These are phyloP conservation scores for Calameuta filiformis DNA, from an alignment of 2,888 invertebrate species.

Conservation along the genomic window DNA sequence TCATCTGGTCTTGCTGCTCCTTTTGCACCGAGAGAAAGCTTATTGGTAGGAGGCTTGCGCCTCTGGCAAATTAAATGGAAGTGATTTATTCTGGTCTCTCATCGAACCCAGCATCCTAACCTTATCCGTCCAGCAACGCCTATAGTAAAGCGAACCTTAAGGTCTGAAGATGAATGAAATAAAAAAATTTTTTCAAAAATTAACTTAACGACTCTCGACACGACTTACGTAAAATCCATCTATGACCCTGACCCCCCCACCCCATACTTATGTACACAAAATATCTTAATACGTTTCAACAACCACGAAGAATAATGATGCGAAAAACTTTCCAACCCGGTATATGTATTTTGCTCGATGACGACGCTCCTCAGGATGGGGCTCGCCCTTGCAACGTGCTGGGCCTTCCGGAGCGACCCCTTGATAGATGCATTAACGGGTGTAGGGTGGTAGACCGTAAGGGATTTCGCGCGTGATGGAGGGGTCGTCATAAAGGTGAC, in stretches of 20 bases:
- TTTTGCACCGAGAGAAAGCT: conserved; percentile 22
- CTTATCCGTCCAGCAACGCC: neutral
- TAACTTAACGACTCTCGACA: conserved; percentile 25
- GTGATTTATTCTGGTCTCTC: conserved; percentile 30
- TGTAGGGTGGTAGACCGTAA: neutral
- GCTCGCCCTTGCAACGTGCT: neutral
- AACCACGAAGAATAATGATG: neutral
- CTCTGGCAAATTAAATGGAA: conserved; percentile 31
- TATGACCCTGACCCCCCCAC: conserved; percentile 4
- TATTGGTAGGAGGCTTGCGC: conserved; percentile 27
- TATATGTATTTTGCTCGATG: neutral
- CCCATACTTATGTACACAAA: conserved; percentile 8
- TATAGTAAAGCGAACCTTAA: neutral
- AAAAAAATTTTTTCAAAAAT: conserved; percentile 20
- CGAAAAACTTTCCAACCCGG: neutral
- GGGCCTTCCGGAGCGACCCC: neutral
- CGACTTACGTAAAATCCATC: conserved; percentile 18
- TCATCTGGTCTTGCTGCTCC: conserved; percentile 8
- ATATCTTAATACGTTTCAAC: neutral
- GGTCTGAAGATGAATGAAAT: neutral
- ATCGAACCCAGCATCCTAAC: neutral
- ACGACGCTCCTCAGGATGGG: neutral
- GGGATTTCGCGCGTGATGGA: conserved; percentile 10
- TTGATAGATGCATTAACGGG: conserved; percentile 8
- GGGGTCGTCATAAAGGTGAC: conserved; percentile 8